Base-by-base conservation (phyloP, 2,113 vertebrate genomes). In the Burhinus bistriatus region DNA sequence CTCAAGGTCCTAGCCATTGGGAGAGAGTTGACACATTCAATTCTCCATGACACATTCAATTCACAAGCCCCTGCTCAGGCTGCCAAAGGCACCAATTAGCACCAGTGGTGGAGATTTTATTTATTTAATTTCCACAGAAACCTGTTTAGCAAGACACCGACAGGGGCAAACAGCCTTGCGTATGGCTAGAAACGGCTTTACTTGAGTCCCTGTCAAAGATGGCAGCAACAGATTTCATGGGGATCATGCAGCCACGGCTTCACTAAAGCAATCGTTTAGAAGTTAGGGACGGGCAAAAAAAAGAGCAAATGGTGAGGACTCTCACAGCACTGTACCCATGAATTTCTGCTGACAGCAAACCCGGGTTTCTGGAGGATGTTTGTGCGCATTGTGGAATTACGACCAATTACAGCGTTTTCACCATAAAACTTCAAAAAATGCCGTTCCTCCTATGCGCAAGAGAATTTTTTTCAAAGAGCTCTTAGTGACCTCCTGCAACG, bases 11-110 rank as follows among this genome's bases (percentile, higher is more conserved):
- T 75, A 89, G 78, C 77, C 83, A 62, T 5, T 87, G 95, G 89
- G 90, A 95, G 69, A 81, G 90, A 93, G 89, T 93, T 95, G 92
- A 96, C 90, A 95, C 95, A 92, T 97, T 96, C 91, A 97, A 96
- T 96, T 95, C 95, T 94, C 83, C 90, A 89, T 79, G 94, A 97
- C 94, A 94, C 89, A 72, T 90, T 87, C 92, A 97, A 95, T 96
- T 96, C 96, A 87, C 89, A 78, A 87, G 80, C 88, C 91, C 70
- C 70, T 71, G 86, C 83, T 95, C 86, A 79, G 86, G 65, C 80
- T 96, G 95, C 95, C 96, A 97, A 95, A 92, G 83, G 76, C 94
- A 95, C 86, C 96, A 97, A 96, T 95, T 97, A 97, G 92, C 89
- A 93, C 65, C 83, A 89, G 49, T 52, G 89, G 83, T 87, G 71